phyloP scores from a whole-genome alignment of 2,797 vertebrate species.

The Lepilemur ruficaudatus region DNA sequence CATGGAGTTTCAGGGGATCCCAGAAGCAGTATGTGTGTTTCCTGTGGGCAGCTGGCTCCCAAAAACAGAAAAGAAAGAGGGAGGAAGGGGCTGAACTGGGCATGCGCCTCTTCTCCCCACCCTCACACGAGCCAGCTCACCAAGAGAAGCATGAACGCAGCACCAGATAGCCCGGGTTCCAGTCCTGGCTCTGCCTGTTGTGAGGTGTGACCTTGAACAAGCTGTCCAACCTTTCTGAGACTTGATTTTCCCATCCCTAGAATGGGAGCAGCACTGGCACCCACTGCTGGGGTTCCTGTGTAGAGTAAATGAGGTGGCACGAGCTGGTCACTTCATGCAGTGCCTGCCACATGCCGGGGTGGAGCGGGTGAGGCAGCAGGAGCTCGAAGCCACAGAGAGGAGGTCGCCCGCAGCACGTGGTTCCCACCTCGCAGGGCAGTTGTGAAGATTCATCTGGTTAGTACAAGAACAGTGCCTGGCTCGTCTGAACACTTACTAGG shows the following conservation, averaged over 20 bases:
- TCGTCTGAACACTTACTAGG: background rate
- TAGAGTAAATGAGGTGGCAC: background rate
- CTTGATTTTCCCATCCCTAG: background rate
- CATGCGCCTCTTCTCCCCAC: background rate
- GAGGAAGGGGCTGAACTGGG: too few species aligned
- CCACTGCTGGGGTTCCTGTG: background rate
- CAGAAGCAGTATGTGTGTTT: background rate
- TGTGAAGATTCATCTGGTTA: background rate
- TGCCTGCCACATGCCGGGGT: rapidly evolving
- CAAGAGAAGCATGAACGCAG: background rate
- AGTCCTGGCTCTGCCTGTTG: background rate
- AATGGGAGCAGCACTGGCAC: background rate
- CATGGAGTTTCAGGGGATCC: background rate
- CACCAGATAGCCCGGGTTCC: background rate
- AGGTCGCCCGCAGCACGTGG: background rate
- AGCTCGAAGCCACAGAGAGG: background rate
- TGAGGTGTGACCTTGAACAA: background rate
- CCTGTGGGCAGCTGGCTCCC: background rate
- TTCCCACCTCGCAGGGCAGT: background rate
- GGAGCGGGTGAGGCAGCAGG: background rate
- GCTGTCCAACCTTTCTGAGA: background rate
- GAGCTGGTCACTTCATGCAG: background rate
- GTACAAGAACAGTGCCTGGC: background rate
- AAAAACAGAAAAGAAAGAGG: background rate
- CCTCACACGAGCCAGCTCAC: background rate